Conservation (phyloP, 2,113 vertebrate species). For the Callaeas wilsoni region DNA sequence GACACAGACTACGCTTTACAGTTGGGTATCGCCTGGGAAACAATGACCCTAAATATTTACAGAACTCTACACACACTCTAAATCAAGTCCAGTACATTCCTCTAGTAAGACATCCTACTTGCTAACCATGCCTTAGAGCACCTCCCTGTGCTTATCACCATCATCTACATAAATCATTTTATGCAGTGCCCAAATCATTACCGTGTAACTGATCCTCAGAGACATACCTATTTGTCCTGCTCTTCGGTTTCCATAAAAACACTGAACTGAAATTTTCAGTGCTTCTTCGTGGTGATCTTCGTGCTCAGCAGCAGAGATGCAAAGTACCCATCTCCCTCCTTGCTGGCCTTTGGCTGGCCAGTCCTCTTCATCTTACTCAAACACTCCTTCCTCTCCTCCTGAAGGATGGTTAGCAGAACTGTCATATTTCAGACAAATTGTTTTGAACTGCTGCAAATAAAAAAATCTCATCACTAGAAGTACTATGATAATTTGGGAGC, state of each 20-base stretch:
- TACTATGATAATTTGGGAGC: neutral
- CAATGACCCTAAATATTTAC: neutral
- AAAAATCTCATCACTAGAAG: neutral
- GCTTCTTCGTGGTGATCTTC: neutral
- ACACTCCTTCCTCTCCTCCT: neutral
- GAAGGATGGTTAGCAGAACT: neutral
- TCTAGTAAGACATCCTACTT: neutral
- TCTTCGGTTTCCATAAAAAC: neutral
- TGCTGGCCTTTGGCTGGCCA: neutral
- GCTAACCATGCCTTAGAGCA: neutral
- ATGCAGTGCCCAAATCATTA: neutral
- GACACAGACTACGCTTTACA: neutral
- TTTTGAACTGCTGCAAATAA: neutral
- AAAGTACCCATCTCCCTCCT: neutral
- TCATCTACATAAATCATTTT: neutral
- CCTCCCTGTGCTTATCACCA: neutral
- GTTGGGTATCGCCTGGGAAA: neutral
- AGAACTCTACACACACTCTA: neutral
- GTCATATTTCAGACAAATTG: neutral
- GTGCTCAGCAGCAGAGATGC: neutral
- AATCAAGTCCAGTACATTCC: neutral
- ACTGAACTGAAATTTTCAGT: neutral
- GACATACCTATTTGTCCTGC: neutral
- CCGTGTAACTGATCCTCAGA: neutral
- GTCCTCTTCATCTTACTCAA: neutral